These are phyloP conservation scores for Paracyclopina nana DNA, from an alignment of 1,140 invertebrate species.

Conservation along the genomic window DNA sequence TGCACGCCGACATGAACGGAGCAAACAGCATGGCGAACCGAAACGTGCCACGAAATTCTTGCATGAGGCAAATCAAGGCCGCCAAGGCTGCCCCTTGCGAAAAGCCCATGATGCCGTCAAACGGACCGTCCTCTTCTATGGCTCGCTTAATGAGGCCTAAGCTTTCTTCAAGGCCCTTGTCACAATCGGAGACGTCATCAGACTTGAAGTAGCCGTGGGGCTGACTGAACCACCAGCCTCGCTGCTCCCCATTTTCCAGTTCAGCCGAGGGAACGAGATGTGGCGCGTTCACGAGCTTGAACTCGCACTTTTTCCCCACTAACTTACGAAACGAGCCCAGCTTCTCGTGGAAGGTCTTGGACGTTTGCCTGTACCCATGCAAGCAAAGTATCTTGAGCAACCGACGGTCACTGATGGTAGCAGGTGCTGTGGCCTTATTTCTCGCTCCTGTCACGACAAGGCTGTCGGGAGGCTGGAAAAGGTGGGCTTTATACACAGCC, in stretches of 20 bases:
- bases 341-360: background rate
- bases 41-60: background rate
- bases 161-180: background rate
- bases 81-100: background rate
- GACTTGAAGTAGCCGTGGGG: background rate
- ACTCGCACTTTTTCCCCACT: background rate
- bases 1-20: background rate
- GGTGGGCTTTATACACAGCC: too few relatives aligned
- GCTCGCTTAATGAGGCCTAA: background rate
- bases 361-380: conserved; percentile 1
- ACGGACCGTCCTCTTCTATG: background rate
- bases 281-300: background rate
- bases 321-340: background rate
- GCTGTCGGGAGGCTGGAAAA: too few relatives aligned
- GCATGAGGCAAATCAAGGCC: background rate
- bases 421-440: too few relatives aligned
- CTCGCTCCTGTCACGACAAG: too few relatives aligned
- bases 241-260: background rate
- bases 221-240: background rate
- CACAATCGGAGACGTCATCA: background rate
- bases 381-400: background rate
- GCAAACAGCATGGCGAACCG: background rate
- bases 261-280: background rate
- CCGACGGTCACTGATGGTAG: too few relatives aligned
- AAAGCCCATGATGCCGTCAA: background rate